Conservation (phyloP, 1,140 invertebrate species). For the Listronotus oregonensis region DNA sequence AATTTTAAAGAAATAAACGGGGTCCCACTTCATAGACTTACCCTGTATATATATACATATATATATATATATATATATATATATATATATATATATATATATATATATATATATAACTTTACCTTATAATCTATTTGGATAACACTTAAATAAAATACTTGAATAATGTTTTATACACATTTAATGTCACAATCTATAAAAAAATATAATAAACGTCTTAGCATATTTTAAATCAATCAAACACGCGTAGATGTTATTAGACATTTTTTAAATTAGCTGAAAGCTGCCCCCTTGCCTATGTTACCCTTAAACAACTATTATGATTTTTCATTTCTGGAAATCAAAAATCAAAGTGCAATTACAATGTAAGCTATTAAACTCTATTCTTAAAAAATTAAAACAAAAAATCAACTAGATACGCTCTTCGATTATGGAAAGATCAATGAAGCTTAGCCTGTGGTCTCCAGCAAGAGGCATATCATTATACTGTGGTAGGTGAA, state of each 20-base stretch:
- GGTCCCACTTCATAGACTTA: no score
- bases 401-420: conserved; percentile 18
- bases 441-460: conserved; percentile 46
- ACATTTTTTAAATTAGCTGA: conserved; percentile 43
- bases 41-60: no score
- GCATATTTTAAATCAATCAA: conserved; percentile 19
- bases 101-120: no score
- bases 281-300: conserved; percentile 55
- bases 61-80: no score
- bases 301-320: conserved; percentile 22
- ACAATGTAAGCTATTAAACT: conserved; percentile 13
- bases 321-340: conserved; percentile 32
- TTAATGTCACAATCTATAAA: no score
- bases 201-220: conserved; percentile 14
- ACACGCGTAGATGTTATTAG: conserved; percentile 13
- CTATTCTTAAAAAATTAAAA: conserved; percentile 11
- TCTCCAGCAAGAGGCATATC: conserved; percentile 39
- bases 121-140: no score
- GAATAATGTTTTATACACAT: no score
- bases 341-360: conserved; percentile 30
- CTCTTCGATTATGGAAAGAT: conserved; percentile 29
- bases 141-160: no score
- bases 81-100: no score
- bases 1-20: no score
- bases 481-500: conserved; percentile 39